A percentile compares a stretch with the other conserved stretches of the same genome.
Evolutionary conservation across 2,113 vertebrate species (phyloP).

Genomic region (Cynocephalus volans): DNA sequence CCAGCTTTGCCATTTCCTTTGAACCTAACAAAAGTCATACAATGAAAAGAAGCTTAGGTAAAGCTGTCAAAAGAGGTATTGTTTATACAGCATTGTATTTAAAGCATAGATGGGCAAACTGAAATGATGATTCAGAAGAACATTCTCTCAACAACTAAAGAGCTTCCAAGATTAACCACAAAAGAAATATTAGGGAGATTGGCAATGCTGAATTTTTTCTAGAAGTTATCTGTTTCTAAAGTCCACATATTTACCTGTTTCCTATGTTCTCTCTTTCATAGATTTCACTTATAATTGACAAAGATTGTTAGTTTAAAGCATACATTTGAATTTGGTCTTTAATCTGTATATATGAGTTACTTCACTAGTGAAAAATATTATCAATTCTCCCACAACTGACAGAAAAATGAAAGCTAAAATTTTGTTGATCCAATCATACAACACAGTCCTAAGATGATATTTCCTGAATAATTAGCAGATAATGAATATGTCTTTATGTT

Average conservation of each 20-base stretch:
- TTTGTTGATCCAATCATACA: not conserved
- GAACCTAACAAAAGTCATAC: not conserved
- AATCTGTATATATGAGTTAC: not conserved
- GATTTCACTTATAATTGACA: not conserved
- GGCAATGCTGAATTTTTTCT: not conserved
- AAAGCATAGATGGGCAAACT: not conserved
- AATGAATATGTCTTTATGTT: not conserved
- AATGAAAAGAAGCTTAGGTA: not conserved
- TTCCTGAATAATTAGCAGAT: not conserved
- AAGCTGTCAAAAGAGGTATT: not conserved
- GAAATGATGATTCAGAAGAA: not conserved
- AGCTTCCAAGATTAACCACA: not conserved
- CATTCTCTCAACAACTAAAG: not conserved
- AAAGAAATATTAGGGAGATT: not conserved
- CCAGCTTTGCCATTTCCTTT: not conserved
- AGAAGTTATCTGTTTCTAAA: conserved; percentile 32
- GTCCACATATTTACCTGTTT: not conserved
- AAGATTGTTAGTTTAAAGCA: not conserved
- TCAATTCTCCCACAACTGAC: not conserved
- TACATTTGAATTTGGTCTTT: not conserved
- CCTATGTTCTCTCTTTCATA: not conserved
- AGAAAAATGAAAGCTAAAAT: conserved; percentile 14
- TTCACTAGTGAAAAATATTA: conserved; percentile 1
- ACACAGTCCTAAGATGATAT: not conserved
- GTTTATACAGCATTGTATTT: not conserved